phyloP scores from a whole-genome alignment of 2,888 invertebrate genomes.

The Netelia fuscicornis region DNA sequence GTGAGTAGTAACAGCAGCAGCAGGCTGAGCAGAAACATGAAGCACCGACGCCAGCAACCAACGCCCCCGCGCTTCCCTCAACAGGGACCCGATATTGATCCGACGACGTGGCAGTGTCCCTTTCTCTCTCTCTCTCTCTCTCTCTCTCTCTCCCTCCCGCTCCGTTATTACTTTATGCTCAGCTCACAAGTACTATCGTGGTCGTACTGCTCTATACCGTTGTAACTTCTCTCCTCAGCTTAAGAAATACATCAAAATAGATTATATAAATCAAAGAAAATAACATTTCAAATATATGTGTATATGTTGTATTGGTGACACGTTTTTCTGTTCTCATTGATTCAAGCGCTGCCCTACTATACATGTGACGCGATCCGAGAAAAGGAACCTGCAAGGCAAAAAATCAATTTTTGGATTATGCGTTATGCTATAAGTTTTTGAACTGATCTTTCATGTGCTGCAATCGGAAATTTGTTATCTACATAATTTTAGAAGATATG shows the following conservation, averaged over 20 bases:
- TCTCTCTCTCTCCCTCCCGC: constrained; percentile 29
- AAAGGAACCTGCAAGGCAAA: too few species aligned
- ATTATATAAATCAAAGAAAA: constrained; percentile 10
- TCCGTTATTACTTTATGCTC: constrained; percentile 76
- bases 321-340: too few species aligned
- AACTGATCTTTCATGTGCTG: too few species aligned
- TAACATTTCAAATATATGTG: not conserved
- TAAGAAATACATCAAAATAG: constrained; percentile 49
- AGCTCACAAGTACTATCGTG: constrained; percentile 41
- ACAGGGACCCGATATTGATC: constrained; percentile 80
- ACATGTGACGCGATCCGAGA: too few species aligned
- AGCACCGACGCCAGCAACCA: constrained; percentile 60
- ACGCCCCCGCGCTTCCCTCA: constrained; percentile 64
- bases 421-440: too few species aligned
- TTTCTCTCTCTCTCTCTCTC: constrained; percentile 49
- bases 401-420: too few species aligned
- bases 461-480: too few species aligned
- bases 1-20: constrained; percentile 55
- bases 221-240: constrained; percentile 46
- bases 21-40: constrained; percentile 64
- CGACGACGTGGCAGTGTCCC: constrained; percentile 76
- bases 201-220: constrained; percentile 36
- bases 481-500: too few species aligned
- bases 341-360: too few species aligned
- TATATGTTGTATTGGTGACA: too few species aligned